These are phyloP conservation scores for Antennarius maculatus DNA, from an alignment of 2,797 vertebrate species.

Conservation along the genomic window DNA sequence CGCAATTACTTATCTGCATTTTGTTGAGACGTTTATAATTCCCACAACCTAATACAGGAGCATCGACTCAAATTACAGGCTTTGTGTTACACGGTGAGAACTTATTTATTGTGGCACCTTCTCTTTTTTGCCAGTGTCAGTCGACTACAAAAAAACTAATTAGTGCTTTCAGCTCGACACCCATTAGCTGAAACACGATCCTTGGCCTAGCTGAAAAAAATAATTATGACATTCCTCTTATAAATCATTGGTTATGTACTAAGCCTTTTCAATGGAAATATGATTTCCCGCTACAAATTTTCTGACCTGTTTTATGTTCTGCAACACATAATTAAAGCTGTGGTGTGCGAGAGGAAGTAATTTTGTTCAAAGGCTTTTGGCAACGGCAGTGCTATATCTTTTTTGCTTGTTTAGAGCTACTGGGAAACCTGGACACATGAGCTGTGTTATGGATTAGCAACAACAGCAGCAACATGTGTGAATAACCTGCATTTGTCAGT, in stretches of 20 bases:
- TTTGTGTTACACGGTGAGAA: conserved; percentile 84
- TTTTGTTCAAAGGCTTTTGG: conserved; percentile 93
- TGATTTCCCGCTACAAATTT: conserved; percentile 96
- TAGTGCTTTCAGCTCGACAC: conserved; percentile 89
- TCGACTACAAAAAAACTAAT: conserved; percentile 89
- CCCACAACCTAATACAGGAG: conserved; percentile 85
- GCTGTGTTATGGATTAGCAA: conserved; percentile 76
- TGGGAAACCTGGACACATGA: conserved; percentile 80
- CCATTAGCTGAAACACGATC: conserved; percentile 89
- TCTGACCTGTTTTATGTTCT: conserved; percentile 92
- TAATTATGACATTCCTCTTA: conserved; percentile 93
- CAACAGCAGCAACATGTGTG: conserved; percentile 73
- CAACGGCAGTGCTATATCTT: conserved; percentile 84
- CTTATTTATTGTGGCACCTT: conserved; percentile 91
- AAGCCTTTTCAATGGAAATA: conserved; percentile 90
- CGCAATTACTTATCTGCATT: conserved; percentile 87
- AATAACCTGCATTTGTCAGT: conserved; percentile 71
- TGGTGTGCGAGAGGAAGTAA: conserved; percentile 93
- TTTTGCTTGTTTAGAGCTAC: conserved; percentile 83
- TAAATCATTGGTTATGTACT: conserved; percentile 94
- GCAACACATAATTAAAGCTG: conserved; percentile 94
- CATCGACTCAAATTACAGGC: conserved; percentile 91
- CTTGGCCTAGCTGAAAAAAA: conserved; percentile 84
- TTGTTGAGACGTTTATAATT: conserved; percentile 87
- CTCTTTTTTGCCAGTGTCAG: conserved; percentile 85